These are phyloP conservation scores for Synergus itoensis DNA, from an alignment of 2,888 invertebrate genomes.

Conservation along the genomic window DNA sequence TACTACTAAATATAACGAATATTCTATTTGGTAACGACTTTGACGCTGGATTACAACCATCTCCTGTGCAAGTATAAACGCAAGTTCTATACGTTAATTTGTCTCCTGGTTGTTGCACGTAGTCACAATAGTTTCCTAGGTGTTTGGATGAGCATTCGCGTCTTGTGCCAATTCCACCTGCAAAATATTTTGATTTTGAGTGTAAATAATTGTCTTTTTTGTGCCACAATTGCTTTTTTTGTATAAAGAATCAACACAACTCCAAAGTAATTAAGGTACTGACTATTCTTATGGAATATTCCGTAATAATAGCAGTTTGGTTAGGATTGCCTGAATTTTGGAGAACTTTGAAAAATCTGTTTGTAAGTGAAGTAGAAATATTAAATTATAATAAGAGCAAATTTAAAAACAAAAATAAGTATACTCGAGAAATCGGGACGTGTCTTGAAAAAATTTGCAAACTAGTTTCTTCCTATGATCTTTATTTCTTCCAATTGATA, in stretches of 20 bases:
- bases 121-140: slow-evolving; percentile 93
- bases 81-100: slow-evolving; percentile 91
- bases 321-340: too few species aligned
- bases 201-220: slow-evolving; percentile 17
- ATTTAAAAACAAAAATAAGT: background rate
- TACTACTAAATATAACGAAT: slow-evolving; percentile 25
- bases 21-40: slow-evolving; percentile 48
- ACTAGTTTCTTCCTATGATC: background rate
- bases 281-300: too few species aligned
- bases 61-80: slow-evolving; percentile 89
- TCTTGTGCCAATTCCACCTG: slow-evolving; percentile 93
- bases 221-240: background rate
- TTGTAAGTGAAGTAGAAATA: too few species aligned
- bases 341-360: too few species aligned
- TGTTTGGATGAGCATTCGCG: slow-evolving; percentile 92
- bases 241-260: too few species aligned
- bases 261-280: too few species aligned
- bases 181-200: slow-evolving; percentile 40
- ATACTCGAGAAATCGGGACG: background rate
- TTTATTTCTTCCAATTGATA: background rate
- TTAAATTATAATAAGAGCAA: too few species aligned
- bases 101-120: slow-evolving; percentile 92
- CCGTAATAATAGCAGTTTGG: too few species aligned
- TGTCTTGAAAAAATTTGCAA: background rate
- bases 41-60: slow-evolving; percentile 89